A percentile compares a stretch with the other conserved stretches of the same genome.
Evolutionary conservation across 2,113 vertebrate species (phyloP).

Genomic region (Callithrix jacchus): DNA sequence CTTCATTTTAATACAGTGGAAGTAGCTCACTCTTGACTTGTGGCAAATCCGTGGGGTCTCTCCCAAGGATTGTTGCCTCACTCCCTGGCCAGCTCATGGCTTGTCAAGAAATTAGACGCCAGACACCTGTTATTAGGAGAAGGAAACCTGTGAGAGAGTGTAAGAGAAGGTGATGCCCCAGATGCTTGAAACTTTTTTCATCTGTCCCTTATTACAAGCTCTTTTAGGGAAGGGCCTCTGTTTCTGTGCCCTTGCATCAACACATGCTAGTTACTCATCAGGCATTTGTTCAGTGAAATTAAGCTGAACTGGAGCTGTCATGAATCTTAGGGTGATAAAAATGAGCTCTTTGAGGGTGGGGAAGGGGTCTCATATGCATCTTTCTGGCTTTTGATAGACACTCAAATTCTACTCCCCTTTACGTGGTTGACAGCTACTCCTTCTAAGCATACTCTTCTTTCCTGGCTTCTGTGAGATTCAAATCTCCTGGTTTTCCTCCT

Average conservation of each 20-base stretch:
- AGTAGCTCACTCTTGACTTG: not conserved
- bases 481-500: not conserved
- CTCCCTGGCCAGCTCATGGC: not conserved
- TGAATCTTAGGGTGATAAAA: not conserved
- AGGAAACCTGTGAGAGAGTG: not conserved
- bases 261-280: not conserved
- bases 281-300: not conserved
- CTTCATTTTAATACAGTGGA: not conserved
- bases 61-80: not conserved
- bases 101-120: not conserved
- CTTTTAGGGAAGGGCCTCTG: not conserved
- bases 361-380: fast-evolving
- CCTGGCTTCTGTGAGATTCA: not conserved
- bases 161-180: not conserved
- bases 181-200: fast-evolving
- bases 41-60: no score
- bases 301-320: not conserved
- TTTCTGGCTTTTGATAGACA: not conserved
- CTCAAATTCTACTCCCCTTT: not conserved
- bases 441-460: not conserved
- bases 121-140: not conserved
- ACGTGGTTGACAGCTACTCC: not conserved
- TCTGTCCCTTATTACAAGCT: not conserved
- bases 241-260: not conserved
- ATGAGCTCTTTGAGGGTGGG: not conserved